A percentile compares a stretch with the other conserved stretches of the same genome.
Evolutionary conservation across 2,113 vertebrate genomes (phyloP).

Genomic region (Pimephales promelas): DNA sequence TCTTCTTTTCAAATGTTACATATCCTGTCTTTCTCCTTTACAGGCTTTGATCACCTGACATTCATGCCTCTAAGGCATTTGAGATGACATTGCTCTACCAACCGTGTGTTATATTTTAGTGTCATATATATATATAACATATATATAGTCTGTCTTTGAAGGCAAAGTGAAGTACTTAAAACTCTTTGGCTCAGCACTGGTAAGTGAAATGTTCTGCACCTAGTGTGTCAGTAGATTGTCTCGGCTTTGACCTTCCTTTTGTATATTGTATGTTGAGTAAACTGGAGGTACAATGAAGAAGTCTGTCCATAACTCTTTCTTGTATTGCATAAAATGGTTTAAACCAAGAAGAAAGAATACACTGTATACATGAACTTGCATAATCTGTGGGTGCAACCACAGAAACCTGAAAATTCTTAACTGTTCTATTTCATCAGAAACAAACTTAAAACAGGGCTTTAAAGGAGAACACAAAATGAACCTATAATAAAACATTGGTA

Average conservation of each 20-base stretch:
- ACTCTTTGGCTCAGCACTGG: neutral
- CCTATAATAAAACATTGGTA: too few relatives aligned
- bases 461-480: too few relatives aligned
- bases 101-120: neutral
- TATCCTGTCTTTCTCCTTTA: neutral
- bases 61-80: constrained; percentile 24
- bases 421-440: too few relatives aligned
- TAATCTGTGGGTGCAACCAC: too few relatives aligned
- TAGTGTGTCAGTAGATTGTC: neutral
- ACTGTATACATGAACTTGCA: neutral
- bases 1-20: constrained; percentile 27
- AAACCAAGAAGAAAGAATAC: too few relatives aligned
- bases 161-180: constrained; percentile 35
- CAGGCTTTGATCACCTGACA: constrained; percentile 35
- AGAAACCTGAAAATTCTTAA: too few relatives aligned
- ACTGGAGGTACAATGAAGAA: neutral
- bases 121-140: too few relatives aligned
- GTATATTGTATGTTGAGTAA: neutral
- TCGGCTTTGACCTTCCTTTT: neutral
- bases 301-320: neutral
- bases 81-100: constrained; percentile 15
- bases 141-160: constrained; percentile 19
- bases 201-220: constrained; percentile 1
- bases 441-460: too few relatives aligned
- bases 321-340: too few relatives aligned